phyloP scores from a whole-genome alignment of 2,113 vertebrate genomes.

The Laticauda colubrina region DNA sequence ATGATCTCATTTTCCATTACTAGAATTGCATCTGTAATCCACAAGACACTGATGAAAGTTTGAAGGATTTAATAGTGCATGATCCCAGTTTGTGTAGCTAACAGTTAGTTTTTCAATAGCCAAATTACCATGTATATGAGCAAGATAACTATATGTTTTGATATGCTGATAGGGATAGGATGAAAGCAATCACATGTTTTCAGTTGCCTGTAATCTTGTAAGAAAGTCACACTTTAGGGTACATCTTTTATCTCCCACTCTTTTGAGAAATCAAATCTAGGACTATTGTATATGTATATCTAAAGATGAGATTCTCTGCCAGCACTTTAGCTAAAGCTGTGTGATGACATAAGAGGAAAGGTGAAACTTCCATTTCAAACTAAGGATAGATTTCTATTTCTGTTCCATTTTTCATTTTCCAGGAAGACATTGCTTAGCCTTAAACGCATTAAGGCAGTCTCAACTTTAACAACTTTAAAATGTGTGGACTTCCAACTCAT shows the following conservation, averaged over 20 bases:
- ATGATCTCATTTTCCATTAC: slow-evolving; percentile 89
- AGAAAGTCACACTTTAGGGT: slow-evolving; percentile 52
- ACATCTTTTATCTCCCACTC: slow-evolving; percentile 31
- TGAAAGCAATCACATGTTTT: slow-evolving; percentile 52
- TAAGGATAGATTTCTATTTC: slow-evolving; percentile 63
- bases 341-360: slow-evolving; percentile 54
- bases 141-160: slow-evolving; percentile 45
- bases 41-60: slow-evolving; percentile 63
- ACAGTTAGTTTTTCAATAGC: slow-evolving; percentile 39
- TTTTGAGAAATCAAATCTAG: slow-evolving; percentile 53
- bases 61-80: slow-evolving; percentile 56
- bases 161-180: background rate
- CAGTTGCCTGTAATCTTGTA: slow-evolving; percentile 53
- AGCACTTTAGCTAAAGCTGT: slow-evolving; percentile 51
- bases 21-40: slow-evolving; percentile 83
- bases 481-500: background rate
- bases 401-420: slow-evolving; percentile 66
- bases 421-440: slow-evolving; percentile 49
- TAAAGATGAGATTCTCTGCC: slow-evolving; percentile 58
- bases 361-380: slow-evolving; percentile 70
- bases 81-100: slow-evolving; percentile 52
- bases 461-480: background rate
- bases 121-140: slow-evolving; percentile 29
- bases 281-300: slow-evolving; percentile 66
- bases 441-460: slow-evolving; percentile 28